A percentile compares a stretch with the other conserved stretches of the same genome.
Evolutionary conservation across 1,140 invertebrate species (phyloP).

Genomic region (Antheraea mylitta): DNA sequence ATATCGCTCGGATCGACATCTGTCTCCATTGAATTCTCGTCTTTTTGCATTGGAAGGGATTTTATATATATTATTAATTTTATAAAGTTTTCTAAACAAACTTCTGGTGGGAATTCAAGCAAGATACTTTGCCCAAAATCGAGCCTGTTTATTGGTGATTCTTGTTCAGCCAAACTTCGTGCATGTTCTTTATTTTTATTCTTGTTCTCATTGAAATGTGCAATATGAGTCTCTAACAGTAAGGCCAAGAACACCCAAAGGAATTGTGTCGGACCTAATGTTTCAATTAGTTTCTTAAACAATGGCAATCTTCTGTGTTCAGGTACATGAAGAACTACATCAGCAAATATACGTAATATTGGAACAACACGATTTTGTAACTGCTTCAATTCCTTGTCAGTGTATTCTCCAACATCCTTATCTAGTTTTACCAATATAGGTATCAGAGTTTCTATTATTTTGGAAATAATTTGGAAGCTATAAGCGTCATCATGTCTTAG

Average conservation of each 20-base stretch:
- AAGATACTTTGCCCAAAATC: slow-evolving; percentile 85
- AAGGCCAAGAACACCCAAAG: slow-evolving; percentile 89
- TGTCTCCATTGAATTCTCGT: slow-evolving; percentile 64
- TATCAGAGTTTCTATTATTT: slow-evolving; percentile 94
- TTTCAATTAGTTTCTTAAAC: slow-evolving; percentile 88
- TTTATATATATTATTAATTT: slow-evolving; percentile 84
- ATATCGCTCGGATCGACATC: slow-evolving; percentile 76
- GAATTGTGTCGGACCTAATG: slow-evolving; percentile 84
- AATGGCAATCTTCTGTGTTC: slow-evolving; percentile 90
- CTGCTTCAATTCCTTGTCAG: slow-evolving; percentile 69
- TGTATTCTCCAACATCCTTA: slow-evolving; percentile 69
- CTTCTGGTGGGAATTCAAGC: slow-evolving; percentile 82
- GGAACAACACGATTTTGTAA: slow-evolving; percentile 79
- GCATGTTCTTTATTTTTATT: slow-evolving; percentile 44
- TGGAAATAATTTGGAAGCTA: slow-evolving; percentile 94
- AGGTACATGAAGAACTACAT: slow-evolving; percentile 93
- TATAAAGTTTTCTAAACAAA: slow-evolving; percentile 83
- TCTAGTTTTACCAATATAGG: slow-evolving; percentile 86
- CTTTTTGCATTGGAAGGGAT: slow-evolving; percentile 82
- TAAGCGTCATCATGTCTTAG: slow-evolving; percentile 95
- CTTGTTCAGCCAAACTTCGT: slow-evolving; percentile 59
- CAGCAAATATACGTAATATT: slow-evolving; percentile 93
- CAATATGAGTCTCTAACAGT: slow-evolving; percentile 84
- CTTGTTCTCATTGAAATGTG: slow-evolving; percentile 73
- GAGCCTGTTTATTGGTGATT: slow-evolving; percentile 78